Evolutionary conservation across 2,113 vertebrate species (phyloP).

Genomic region (Oxygymnocypris stewartii): DNA sequence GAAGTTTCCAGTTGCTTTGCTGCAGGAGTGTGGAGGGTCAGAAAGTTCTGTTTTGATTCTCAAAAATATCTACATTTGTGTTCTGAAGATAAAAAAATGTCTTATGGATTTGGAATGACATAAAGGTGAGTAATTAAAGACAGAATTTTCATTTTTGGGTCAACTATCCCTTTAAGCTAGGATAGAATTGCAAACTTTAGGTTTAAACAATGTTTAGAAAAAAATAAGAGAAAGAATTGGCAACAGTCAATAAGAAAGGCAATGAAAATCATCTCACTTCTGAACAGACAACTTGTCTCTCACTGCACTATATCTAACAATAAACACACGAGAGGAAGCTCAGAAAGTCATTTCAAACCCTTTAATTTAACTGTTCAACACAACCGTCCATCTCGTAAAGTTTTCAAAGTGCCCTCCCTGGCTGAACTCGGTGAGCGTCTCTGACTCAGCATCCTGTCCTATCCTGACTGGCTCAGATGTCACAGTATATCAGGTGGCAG

Average conservation of each 20-base stretch:
- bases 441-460: constrained; percentile 36
- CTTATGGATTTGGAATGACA: too few relatives aligned
- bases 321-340: background rate
- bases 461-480: constrained; percentile 33
- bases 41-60: too few relatives aligned
- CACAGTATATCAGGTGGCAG: constrained; percentile 51
- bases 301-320: background rate
- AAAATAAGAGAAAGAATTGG: background rate
- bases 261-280: background rate
- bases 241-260: background rate
- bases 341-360: background rate
- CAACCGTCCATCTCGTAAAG: constrained; percentile 3
- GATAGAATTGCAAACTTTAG: background rate
- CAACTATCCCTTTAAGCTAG: background rate
- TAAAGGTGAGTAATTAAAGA: too few relatives aligned
- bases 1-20: too few relatives aligned
- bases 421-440: background rate
- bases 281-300: background rate
- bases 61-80: too few relatives aligned
- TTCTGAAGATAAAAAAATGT: too few relatives aligned
- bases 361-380: background rate
- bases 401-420: constrained; percentile 9
- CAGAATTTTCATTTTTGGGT: too few relatives aligned
- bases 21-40: too few relatives aligned
- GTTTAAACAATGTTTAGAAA: background rate